Conservation (phyloP, 2,888 invertebrate species). For the Plutella xylostella region DNA sequence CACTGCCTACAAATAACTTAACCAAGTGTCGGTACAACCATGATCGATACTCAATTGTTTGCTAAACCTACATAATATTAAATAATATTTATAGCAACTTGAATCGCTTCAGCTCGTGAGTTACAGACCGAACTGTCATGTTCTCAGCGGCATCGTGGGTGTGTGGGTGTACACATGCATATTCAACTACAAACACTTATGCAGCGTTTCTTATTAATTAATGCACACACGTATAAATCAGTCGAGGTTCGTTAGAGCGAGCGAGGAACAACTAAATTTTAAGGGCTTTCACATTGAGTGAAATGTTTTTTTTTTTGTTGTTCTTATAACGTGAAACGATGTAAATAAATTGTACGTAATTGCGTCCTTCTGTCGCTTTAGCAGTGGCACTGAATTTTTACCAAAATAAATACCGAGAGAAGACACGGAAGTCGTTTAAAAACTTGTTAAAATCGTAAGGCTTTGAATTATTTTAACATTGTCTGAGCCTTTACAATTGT, state of each 20-base stretch:
- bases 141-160: neutral
- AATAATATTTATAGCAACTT: neutral
- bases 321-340: slow-evolving; percentile 18
- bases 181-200: slow-evolving; percentile 27
- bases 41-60: too few relatives aligned
- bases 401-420: slow-evolving; percentile 11
- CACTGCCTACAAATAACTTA: too few relatives aligned
- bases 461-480: neutral
- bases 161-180: slow-evolving; percentile 30
- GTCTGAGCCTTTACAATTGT: neutral
- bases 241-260: slow-evolving; percentile 61
- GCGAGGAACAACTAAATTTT: slow-evolving; percentile 34
- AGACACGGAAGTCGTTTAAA: slow-evolving; percentile 19
- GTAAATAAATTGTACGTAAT: slow-evolving; percentile 55
- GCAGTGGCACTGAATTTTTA: slow-evolving; percentile 21
- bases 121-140: slow-evolving; percentile 11
- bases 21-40: too few relatives aligned
- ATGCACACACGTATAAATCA: slow-evolving; percentile 65
- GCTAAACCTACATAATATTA: too few relatives aligned
- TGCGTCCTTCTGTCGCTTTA: slow-evolving; percentile 31
- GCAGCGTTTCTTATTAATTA: slow-evolving; percentile 63
- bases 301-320: slow-evolving; percentile 20
- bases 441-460: slow-evolving; percentile 12
- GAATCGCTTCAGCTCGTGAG: slow-evolving; percentile 14
- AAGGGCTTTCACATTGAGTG: slow-evolving; percentile 46